Evolutionary conservation across 2,113 vertebrate species (phyloP), one percentile per base, ranked within the genome.

Genomic region (Notothenia rossii): DNA sequence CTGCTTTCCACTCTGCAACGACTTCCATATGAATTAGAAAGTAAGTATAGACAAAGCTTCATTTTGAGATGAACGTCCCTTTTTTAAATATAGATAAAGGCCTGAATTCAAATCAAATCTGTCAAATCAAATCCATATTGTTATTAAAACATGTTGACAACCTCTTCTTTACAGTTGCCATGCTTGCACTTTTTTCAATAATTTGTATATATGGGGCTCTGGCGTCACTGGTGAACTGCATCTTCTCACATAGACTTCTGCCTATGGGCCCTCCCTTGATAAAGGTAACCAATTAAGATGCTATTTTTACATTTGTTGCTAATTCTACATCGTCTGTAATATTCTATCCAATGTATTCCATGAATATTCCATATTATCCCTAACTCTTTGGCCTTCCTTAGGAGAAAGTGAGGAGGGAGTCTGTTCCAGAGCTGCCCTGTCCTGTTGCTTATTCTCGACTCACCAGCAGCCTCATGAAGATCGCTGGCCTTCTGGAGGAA

Each of bases 1-100:
- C 94, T 97, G 45, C 96, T 98, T 51, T 97, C 96, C 51, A 96
- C 96, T 0, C 10, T 96, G 82, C 87, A 93, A n/a, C 91, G 8
- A 9, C 94, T 97, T 3, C 96, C 96, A 46, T 91, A 95, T 81
- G 79, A 91, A 0, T 91, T 97, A 25, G 96, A 98, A 92, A 94
- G 97, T 97, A 92, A 94, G 92, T 79, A 59, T 2, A 11, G 1
- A 64, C 4, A 33, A 60, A 54, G 29, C 14, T 10, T 72, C 0
- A 55, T 67, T 60, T 0, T 13, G 2, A 53, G 33, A 29, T 13
- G 48, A 18, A 40, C 33, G 4, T 36, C 3, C 18, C 15, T 2
- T 46, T 46, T 62, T 7, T 54, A 50, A 59, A 69, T 58, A 4
- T 11, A 51, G 13, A 29, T 50, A 72, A 2, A 7, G 7, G 5